phyloP scores from a whole-genome alignment of 2,797 vertebrate species.

The Sebastiscus albofasciatus region DNA sequence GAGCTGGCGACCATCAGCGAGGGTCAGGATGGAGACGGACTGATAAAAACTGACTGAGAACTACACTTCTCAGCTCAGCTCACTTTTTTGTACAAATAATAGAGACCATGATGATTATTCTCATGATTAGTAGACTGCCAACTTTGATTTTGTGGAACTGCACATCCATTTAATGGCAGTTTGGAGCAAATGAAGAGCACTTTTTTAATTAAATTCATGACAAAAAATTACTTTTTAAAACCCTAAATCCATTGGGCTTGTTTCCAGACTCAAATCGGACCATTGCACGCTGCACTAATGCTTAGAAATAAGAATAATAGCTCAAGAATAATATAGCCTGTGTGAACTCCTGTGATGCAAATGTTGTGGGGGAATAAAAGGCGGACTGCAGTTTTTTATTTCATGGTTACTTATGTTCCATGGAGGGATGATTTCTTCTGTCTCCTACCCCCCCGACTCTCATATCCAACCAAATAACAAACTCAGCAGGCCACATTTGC shows the following conservation, averaged over 20 bases:
- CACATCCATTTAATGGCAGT: neutral
- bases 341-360: neutral
- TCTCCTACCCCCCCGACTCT: neutral
- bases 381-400: neutral
- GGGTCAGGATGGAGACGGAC: conserved; percentile 10
- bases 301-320: neutral
- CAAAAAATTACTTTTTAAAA: neutral
- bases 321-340: neutral
- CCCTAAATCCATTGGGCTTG: neutral
- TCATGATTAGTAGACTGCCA: neutral
- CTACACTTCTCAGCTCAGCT: neutral
- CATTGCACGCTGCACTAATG: neutral
- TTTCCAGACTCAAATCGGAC: neutral
- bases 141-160: neutral
- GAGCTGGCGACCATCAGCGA: neutral
- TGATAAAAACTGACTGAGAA: neutral
- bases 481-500: neutral
- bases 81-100: neutral
- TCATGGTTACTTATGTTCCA: neutral
- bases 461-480: neutral
- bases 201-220: neutral
- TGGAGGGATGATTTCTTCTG: neutral
- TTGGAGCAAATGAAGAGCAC: neutral
- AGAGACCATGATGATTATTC: neutral
- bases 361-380: neutral